phyloP scores from a whole-genome alignment of 2,113 vertebrate species.

The Sorex fumeus region DNA sequence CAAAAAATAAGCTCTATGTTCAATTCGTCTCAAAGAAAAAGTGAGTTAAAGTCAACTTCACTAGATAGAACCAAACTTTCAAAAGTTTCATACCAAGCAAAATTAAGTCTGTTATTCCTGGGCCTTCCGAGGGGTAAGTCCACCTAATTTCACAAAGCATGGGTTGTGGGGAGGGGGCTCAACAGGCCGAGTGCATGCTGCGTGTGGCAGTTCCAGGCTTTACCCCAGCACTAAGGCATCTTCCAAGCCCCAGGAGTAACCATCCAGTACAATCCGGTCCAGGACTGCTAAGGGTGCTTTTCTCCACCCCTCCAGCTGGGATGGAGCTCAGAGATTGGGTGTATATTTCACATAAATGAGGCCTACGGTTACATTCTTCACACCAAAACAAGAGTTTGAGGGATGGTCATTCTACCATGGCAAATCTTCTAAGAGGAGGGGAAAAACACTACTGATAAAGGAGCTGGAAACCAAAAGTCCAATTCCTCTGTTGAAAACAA shows the following conservation, averaged over 20 bases:
- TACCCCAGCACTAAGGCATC: too few species aligned
- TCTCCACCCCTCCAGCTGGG: too few species aligned
- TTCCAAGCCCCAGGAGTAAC: too few species aligned
- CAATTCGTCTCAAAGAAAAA: conserved; percentile 34
- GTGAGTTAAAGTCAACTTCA: not conserved
- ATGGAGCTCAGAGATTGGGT: too few species aligned
- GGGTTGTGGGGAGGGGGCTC: too few species aligned
- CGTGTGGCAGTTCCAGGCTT: too few species aligned
- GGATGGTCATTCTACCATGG: not conserved
- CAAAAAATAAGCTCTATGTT: conserved; percentile 27
- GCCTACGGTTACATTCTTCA: too few species aligned
- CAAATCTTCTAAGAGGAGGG: conserved; percentile 15
- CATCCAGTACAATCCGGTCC: too few species aligned
- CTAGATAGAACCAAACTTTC: conserved; percentile 23
- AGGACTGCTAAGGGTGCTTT: too few species aligned
- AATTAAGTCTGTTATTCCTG: not conserved
- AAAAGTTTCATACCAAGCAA: conserved; percentile 23
- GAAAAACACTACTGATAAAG: not conserved
- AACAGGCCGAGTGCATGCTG: too few species aligned
- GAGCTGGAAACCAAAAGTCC: conserved; percentile 24
- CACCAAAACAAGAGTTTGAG: not conserved
- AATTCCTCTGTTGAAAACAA: conserved; percentile 59
- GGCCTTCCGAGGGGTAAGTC: not conserved
- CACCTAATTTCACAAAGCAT: conserved; percentile 11
- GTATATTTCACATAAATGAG: too few species aligned